Evolutionary conservation across 2,113 vertebrate species (phyloP), one percentile per base, ranked within the genome.

Genomic region (Oreochromis spilurus): DNA sequence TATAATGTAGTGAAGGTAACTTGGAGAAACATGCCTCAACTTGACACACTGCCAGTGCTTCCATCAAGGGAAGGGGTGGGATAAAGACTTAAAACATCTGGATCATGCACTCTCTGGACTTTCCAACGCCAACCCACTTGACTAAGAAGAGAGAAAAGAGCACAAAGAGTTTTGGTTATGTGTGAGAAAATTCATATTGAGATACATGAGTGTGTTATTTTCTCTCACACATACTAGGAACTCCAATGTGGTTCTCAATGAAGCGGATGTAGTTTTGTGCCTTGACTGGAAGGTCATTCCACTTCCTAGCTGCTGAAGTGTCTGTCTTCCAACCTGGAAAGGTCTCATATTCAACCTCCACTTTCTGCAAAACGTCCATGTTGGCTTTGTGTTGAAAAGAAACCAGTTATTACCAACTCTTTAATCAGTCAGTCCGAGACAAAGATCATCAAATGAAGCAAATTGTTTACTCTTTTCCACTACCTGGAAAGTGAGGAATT

Each of bases 71-170:
- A 36, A 77, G 79, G 19, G 53, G 45, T 77, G 10, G 72, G 75
- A 40, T 53, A n/a, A 77, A 77, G n/a, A 9, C 87, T 82, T 96
- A 99, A 81, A 99, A 99, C 92, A 99, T 97, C 96, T 99, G 98
- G 96, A 99, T 99, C 97, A 99, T 99, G 1, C 98, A 99, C 92
- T 99, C 99, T 94, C 99, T 97, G 91, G 99, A 99, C 90, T 99
- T 99, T 92, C 99, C 99, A 86, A 99, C 98, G 26, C 99, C 99
- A 1, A 99, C 97, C 99, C 99, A 99, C 93, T 99, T 99, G 87
- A 99, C 99, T 99, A 50, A 82, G 91, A 77, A 94, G 50, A 87
- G 36, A 91, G 10, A 94, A 48, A 91, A 5, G 86, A 31, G 92
- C 2, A 91, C 13, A 83, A 9, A 50, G 6, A 83, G 82, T 26